Percentiles rank a stretch among this genome's conserved stretches.
Conservation (phyloP, 2,888 invertebrate species). For the Diarsia rubi region DNA sequence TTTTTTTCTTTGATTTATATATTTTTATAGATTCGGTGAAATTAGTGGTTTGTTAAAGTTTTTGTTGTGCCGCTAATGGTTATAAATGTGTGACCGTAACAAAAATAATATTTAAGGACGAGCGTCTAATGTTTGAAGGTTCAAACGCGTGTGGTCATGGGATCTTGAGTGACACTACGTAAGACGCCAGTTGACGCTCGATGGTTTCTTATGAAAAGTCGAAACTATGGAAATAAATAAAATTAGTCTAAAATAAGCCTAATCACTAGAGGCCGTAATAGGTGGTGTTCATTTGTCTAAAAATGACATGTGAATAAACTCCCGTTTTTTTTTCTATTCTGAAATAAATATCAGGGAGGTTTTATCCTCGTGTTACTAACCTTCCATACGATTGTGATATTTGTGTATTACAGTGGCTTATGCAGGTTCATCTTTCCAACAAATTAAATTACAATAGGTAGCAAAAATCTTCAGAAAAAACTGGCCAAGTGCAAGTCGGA, state of each 20-base stretch:
- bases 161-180: constrained; percentile 2
- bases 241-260: background rate
- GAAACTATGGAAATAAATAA: background rate
- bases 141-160: constrained; percentile 63
- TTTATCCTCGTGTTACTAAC: background rate
- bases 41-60: constrained; percentile 86
- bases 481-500: too few relatives aligned
- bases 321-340: background rate
- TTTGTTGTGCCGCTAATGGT: constrained; percentile 85
- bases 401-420: background rate
- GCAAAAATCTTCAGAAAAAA: too few relatives aligned
- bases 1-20: constrained; percentile 88
- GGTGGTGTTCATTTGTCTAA: background rate
- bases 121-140: constrained; percentile 37
- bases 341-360: background rate
- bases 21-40: constrained; percentile 86
- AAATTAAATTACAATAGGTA: too few relatives aligned
- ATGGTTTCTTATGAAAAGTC: too few relatives aligned
- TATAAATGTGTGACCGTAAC: constrained; percentile 83
- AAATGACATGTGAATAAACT: background rate
- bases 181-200: too few relatives aligned
- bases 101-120: constrained; percentile 63
- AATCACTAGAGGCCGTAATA: background rate
- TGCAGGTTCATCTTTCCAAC: background rate
- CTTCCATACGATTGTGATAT: background rate